Base-by-base conservation (phyloP, 2,113 vertebrate genomes). In the Ptychochromis oligacanthus region DNA sequence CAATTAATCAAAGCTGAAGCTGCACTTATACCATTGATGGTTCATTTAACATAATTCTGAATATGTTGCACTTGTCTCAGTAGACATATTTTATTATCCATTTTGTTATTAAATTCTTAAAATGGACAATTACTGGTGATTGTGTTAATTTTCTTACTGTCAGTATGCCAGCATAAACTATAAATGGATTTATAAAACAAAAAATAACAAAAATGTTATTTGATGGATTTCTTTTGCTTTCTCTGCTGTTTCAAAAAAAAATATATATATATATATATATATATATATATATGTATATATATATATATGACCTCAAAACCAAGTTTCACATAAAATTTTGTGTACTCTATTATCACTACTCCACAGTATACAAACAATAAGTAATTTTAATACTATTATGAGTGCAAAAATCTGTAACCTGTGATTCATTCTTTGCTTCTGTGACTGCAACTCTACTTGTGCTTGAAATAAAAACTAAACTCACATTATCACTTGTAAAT, bases 401-500 rank as follows among this genome's bases (percentile, higher is more conserved):
- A 46, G 40, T 46, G 8, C 46, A 67, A 67, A 67, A 22, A 67
- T 7, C 46, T 18, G 7, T 46, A 67, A 6, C 75, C 17, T 13
- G 15, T 59, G 22, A 78, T 74, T 52, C 4, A 59, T 11, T 13
- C 17, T 65, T 72, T 22, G 52, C 26, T 5, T 60, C 31, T 57
- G 31, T n/a, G 28, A 36, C 18, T 64, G 26, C n/a, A 79, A 75
- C 31, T 52, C 26, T 54, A 31, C 67, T 46, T 76, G 17, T 20
- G 12, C 40, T 72, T 83, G 5, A 77, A 60, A 54, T 31, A 17
- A 67, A 31, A 26, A 72, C 28, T 54, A 78, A 83, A 80, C 24
- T 70, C 59, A 13, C 43, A 46, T 20, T 14, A 14, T 58, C 31
- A 64, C 62, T 81, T 86, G 84, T 84, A 87, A 86, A 89, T 82